Evolutionary conservation across 92 coral and sea anemone species (phyloP), one percentile per base, ranked within the genome.

Genomic region (Paragorgia papillata): DNA sequence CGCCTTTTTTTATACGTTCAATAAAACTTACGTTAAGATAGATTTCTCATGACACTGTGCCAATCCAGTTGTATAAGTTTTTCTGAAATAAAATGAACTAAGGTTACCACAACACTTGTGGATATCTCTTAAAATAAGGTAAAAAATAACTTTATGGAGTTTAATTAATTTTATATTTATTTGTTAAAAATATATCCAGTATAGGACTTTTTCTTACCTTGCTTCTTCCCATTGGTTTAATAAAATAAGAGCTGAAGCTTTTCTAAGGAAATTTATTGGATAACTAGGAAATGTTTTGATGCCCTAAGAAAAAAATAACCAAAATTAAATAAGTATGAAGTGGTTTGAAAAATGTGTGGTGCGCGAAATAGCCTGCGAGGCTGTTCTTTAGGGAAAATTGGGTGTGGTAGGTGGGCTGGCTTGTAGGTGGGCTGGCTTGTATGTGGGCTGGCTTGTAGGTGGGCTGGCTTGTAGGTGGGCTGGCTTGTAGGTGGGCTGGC

Each of bases 151-250:
- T 6, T 51, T 51, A 5, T 17, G 26, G 17, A 51, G 17, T 5
- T 51, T 17, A 5, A 51, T 51, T 17, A n/a, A n/a, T n/a, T n/a
- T n/a, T n/a, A n/a, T n/a, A n/a, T n/a, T n/a, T n/a, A n/a, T n/a
- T n/a, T n/a, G n/a, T n/a, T n/a, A n/a, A n/a, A n/a, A n/a, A n/a
- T n/a, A n/a, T n/a, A n/a, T n/a, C n/a, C n/a, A n/a, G n/a, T n/a
- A n/a, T n/a, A n/a, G n/a, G n/a, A n/a, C n/a, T n/a, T n/a, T 2
- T 56, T 22, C 53, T 4, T 80, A 83, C 87, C 83, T 86, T 22
- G 89, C 89, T 74, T 86, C 89, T 40, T 86, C 89, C 89, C 89
- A 86, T 18, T 69, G 79, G 74, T 86, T 61, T 31, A 81, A 80
- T 24, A 86, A 48, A 33, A 86, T 77, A 2, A 86, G 66, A n/a